A percentile compares a stretch with the other conserved stretches of the same genome.
Evolutionary conservation across 2,113 vertebrate species (phyloP).

Genomic region (human): GRCh38 chr4:26036001-26036500

Average conservation of each 20-base stretch:
- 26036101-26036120: conserved; percentile 52
- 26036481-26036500: background rate
- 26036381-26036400: background rate
- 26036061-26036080: conserved; percentile 31
- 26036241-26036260: no score
- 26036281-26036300: background rate
- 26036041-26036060: conserved; percentile 13
- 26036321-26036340: background rate
- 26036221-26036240: background rate
- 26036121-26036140: conserved; percentile 3
- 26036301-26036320: background rate
- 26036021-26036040: background rate
- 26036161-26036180: background rate
- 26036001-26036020: background rate
- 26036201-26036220: background rate
- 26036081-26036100: background rate
- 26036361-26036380: background rate
- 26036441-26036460: background rate
- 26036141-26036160: background rate
- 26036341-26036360: background rate
- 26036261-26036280: background rate
- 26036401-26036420: background rate
- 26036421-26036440: background rate
- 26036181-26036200: background rate
- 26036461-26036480: background rate